A percentile compares a stretch with the other conserved stretches of the same genome.
Conservation (phyloP, 2,888 invertebrate genomes). For the Tipula lateralis region DNA sequence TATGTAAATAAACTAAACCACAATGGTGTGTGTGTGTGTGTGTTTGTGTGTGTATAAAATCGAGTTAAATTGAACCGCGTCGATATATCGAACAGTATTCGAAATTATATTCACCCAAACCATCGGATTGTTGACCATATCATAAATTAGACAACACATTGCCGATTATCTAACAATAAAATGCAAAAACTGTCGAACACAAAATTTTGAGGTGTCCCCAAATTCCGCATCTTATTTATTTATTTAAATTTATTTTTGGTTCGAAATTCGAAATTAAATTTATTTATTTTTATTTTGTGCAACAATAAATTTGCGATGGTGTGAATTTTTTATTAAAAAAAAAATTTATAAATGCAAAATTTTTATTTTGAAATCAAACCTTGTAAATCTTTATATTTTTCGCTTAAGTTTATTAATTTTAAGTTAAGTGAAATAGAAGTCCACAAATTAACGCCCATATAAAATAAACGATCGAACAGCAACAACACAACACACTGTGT, state of each 20-base stretch:
- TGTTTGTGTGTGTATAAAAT: neutral
- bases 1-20: neutral
- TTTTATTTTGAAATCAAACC: neutral
- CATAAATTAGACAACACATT: neutral
- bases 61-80: neutral
- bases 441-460: conserved; percentile 29
- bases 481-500: neutral
- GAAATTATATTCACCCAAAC: neutral
- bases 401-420: neutral
- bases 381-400: neutral
- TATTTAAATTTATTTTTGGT: neutral
- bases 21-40: no score
- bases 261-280: neutral
- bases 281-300: neutral
- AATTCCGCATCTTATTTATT: neutral
- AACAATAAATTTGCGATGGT: neutral
- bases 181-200: neutral
- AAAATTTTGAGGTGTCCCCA: no score
- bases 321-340: neutral
- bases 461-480: conserved; percentile 20
- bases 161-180: neutral
- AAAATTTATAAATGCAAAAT: neutral
- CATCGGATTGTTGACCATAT: neutral
- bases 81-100: neutral
- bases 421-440: conserved; percentile 25